Conservation (phyloP, 2,113 vertebrate genomes). For the Psettodes erumei region DNA sequence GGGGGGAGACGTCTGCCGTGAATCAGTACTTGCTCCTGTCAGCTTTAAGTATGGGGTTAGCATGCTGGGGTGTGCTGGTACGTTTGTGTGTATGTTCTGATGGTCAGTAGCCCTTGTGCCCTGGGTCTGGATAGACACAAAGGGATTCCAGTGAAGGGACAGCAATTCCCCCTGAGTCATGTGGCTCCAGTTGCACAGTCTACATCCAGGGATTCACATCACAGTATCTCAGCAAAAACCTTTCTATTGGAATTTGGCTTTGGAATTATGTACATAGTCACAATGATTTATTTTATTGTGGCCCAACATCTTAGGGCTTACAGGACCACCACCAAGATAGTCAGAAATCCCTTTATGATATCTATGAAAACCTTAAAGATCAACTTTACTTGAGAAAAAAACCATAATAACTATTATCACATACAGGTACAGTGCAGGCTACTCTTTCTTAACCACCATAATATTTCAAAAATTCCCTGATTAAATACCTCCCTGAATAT, state of each 20-base stretch:
- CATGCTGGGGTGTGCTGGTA: constrained; percentile 62
- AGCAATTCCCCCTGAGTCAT: constrained; percentile 40
- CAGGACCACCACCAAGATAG: background rate
- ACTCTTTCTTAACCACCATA: background rate
- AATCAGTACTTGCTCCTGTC: constrained; percentile 24
- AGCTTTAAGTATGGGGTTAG: constrained; percentile 11
- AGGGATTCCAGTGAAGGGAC: constrained; percentile 36
- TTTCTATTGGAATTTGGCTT: constrained; percentile 18
- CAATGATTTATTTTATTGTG: background rate
- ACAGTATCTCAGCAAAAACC: constrained; percentile 5
- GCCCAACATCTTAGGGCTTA: background rate
- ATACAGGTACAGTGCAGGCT: no score
- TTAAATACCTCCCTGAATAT: background rate
- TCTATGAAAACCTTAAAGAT: background rate
- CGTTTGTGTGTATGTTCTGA: constrained; percentile 23
- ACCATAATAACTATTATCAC: no score
- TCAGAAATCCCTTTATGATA: background rate
- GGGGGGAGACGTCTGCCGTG: constrained; percentile 14
- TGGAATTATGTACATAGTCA: background rate
- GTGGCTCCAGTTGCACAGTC: constrained; percentile 59
- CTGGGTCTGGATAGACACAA: constrained; percentile 39
- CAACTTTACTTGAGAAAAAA: background rate
- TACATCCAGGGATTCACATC: constrained; percentile 29
- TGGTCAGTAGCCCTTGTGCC: constrained; percentile 61
- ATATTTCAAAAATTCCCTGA: background rate